These are phyloP conservation scores for Trachymyrmex septentrionalis DNA, from an alignment of 1,140 invertebrate genomes.

Conservation along the genomic window DNA sequence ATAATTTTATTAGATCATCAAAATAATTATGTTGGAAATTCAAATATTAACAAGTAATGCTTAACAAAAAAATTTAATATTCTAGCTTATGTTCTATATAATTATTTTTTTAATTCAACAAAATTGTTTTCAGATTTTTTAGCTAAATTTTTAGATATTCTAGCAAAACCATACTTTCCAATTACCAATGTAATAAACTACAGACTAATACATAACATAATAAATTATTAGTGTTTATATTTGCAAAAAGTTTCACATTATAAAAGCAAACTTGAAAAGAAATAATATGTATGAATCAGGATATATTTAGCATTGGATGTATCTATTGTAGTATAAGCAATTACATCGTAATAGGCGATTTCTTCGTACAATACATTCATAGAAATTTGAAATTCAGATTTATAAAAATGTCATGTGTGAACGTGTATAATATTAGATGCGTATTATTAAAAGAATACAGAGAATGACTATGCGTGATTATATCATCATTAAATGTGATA, in stretches of 20 bases:
- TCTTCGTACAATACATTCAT: not conserved
- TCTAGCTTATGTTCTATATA: too few species aligned
- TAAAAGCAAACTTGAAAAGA: not conserved
- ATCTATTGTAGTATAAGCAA: too few species aligned
- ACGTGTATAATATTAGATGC: not conserved
- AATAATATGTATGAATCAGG: not conserved
- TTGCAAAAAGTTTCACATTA: not conserved
- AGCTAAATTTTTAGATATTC: too few species aligned
- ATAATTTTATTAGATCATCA: too few species aligned
- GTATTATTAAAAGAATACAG: constrained; percentile 39
- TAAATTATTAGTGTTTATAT: not conserved
- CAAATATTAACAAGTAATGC: too few species aligned
- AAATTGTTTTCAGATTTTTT: too few species aligned
- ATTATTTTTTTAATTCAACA: too few species aligned
- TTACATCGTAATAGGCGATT: not conserved
- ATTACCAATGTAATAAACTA: not conserved
- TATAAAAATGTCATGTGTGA: not conserved
- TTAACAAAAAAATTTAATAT: too few species aligned
- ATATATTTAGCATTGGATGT: too few species aligned
- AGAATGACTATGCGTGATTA: constrained; percentile 52
- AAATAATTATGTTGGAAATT: too few species aligned
- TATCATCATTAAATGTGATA: constrained; percentile 53
- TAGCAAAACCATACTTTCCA: too few species aligned
- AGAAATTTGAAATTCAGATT: constrained; percentile 16
- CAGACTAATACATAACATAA: too few species aligned